Percentiles rank a stretch among this genome's conserved stretches.
Evolutionary conservation across 2,113 vertebrate genomes (phyloP).

Genomic region (Perca fluviatilis): DNA sequence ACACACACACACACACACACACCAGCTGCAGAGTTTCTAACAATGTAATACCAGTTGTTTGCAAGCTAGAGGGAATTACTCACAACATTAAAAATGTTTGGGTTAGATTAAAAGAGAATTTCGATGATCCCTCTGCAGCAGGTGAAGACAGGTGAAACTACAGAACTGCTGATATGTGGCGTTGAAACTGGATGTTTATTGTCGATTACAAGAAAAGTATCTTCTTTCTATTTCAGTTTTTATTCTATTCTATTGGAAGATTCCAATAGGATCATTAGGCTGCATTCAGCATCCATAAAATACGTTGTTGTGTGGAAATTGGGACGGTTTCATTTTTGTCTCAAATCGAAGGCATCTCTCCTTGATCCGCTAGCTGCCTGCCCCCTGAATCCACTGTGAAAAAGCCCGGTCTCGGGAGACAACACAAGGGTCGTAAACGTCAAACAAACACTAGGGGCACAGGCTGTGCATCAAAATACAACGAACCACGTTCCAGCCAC

Average conservation of each 20-base stretch:
- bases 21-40: background rate
- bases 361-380: too few species aligned
- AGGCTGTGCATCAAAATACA: too few species aligned
- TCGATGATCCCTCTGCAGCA: background rate
- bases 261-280: background rate
- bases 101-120: background rate
- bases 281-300: background rate
- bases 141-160: background rate
- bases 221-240: background rate
- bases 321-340: background rate
- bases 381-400: too few species aligned
- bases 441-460: too few species aligned
- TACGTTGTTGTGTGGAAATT: background rate
- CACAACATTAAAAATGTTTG: background rate
- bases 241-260: background rate
- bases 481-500: too few species aligned
- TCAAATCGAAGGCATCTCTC: too few species aligned
- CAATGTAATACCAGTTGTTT: background rate
- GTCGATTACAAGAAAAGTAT: too few species aligned
- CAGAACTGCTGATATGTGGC: background rate
- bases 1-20: too few species aligned
- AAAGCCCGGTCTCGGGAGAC: too few species aligned
- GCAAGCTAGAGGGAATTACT: rapidly evolving
- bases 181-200: background rate
- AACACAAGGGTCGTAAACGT: too few species aligned